Conservation (phyloP, 2,888 invertebrate species). For the Agrochola circellaris region DNA sequence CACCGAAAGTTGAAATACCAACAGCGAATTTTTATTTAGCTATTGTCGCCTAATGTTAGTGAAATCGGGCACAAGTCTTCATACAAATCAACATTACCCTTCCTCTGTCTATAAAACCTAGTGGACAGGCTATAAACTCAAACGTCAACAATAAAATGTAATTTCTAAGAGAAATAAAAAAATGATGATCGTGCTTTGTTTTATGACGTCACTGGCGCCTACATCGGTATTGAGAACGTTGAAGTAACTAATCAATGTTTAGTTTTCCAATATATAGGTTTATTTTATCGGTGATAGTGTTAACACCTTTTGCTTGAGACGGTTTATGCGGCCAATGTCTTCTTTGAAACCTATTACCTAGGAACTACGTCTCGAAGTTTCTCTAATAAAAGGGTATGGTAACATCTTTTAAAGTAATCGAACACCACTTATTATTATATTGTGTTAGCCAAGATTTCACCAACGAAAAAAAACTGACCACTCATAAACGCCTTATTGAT, state of each 20-base stretch:
- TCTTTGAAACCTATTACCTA: too few species aligned
- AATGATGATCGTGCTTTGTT: slow-evolving; percentile 3
- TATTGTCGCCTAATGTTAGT: background rate
- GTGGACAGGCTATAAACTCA: slow-evolving; percentile 14
- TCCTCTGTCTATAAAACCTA: background rate
- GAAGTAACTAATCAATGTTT: background rate
- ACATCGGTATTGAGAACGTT: slow-evolving; percentile 7
- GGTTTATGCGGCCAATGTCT: too few species aligned
- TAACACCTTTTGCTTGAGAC: background rate
- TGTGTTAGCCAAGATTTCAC: too few species aligned
- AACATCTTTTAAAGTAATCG: too few species aligned
- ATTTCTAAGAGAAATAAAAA: slow-evolving; percentile 31
- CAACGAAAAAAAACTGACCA: too few species aligned
- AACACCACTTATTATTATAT: too few species aligned
- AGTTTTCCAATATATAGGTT: background rate
- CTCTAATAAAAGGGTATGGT: too few species aligned
- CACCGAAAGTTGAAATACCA: too few species aligned
- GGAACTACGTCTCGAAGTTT: too few species aligned
- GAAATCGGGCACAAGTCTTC: background rate
- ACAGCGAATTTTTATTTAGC: background rate
- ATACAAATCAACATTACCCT: background rate
- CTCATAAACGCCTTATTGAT: too few species aligned
- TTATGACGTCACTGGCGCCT: slow-evolving; percentile 32
- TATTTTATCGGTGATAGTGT: background rate
- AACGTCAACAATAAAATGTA: slow-evolving; percentile 22